Percentiles rank a stretch among this genome's conserved stretches.
Conservation (phyloP, 2,888 invertebrate species). For the Leptinotarsa peninsularis region DNA sequence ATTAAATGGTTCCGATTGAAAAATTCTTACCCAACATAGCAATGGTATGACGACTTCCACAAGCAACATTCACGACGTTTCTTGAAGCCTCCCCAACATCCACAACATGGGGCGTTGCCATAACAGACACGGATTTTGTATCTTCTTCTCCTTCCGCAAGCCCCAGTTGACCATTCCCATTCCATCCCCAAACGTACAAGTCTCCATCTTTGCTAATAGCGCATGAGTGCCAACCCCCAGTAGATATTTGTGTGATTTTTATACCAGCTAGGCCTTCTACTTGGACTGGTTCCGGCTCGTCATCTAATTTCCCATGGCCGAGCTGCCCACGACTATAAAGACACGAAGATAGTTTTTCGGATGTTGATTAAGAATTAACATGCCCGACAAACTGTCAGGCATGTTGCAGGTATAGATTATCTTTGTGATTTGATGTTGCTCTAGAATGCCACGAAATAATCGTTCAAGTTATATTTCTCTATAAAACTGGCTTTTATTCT, state of each 20-base stretch:
- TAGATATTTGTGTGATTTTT: constrained; percentile 76
- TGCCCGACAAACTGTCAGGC: too few relatives aligned
- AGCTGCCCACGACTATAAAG: constrained; percentile 85
- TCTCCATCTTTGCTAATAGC: constrained; percentile 85
- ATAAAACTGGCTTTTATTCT: too few relatives aligned
- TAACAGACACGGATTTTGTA: constrained; percentile 61
- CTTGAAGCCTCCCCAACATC: constrained; percentile 63
- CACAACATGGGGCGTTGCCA: constrained; percentile 68
- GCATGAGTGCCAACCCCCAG: constrained; percentile 90
- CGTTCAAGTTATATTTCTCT: too few relatives aligned
- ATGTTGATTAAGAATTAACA: too few relatives aligned
- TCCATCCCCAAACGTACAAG: constrained; percentile 93
- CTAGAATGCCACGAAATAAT: too few relatives aligned
- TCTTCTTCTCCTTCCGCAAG: constrained; percentile 63
- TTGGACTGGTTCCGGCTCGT: constrained; percentile 73
- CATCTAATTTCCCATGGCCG: constrained; percentile 80
- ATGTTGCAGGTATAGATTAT: too few relatives aligned
- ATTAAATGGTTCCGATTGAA: too few relatives aligned
- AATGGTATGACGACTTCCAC: constrained; percentile 84
- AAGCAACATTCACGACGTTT: constrained; percentile 70
- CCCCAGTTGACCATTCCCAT: constrained; percentile 88
- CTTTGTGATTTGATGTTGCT: too few relatives aligned
- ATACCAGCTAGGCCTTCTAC: constrained; percentile 83
- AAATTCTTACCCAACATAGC: constrained; percentile 70
- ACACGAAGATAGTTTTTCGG: background rate